A percentile compares a stretch with the other conserved stretches of the same genome.
These are phyloP conservation scores for Drosophila lutescens DNA, from an alignment of 2,888 invertebrate genomes.

Conservation along the genomic window DNA sequence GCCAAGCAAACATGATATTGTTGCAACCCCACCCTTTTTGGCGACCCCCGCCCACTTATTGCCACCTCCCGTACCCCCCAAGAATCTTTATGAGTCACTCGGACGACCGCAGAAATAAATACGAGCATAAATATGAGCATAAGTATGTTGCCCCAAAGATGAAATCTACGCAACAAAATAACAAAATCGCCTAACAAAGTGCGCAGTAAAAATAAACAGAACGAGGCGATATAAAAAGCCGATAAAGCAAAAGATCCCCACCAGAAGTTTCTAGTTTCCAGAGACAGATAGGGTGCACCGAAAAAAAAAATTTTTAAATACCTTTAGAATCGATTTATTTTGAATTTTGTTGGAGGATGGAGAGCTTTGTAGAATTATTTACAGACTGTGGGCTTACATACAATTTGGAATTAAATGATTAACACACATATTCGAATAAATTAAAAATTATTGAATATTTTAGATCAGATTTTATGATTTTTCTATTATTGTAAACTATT, in stretches of 20 bases:
- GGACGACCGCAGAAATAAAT: slow-evolving; percentile 48
- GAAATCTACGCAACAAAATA: slow-evolving; percentile 44
- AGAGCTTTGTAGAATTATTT: no score
- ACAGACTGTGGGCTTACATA: no score
- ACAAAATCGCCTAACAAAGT: slow-evolving; percentile 46
- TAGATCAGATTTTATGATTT: no score
- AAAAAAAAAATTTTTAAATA: background rate
- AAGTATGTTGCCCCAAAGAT: slow-evolving; percentile 16
- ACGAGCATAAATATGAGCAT: slow-evolving; percentile 21
- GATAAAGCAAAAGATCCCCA: slow-evolving; percentile 24
- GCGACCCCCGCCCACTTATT: slow-evolving; percentile 17
- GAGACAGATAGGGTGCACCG: background rate
- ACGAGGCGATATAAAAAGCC: slow-evolving; percentile 20
- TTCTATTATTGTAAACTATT: no score
- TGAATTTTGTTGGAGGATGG: no score
- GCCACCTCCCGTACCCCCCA: background rate
- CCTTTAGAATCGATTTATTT: no score
- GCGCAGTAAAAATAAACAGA: slow-evolving; percentile 62
- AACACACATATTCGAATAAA: no score
- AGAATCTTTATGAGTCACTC: slow-evolving; percentile 64
- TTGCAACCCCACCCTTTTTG: slow-evolving; percentile 22
- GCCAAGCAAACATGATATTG: slow-evolving; percentile 10
- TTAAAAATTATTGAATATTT: no score
- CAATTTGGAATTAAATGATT: no score
- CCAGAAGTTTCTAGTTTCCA: slow-evolving; percentile 11